phyloP scores from a whole-genome alignment of 2,797 vertebrate species.

The Mus spretus region DNA sequence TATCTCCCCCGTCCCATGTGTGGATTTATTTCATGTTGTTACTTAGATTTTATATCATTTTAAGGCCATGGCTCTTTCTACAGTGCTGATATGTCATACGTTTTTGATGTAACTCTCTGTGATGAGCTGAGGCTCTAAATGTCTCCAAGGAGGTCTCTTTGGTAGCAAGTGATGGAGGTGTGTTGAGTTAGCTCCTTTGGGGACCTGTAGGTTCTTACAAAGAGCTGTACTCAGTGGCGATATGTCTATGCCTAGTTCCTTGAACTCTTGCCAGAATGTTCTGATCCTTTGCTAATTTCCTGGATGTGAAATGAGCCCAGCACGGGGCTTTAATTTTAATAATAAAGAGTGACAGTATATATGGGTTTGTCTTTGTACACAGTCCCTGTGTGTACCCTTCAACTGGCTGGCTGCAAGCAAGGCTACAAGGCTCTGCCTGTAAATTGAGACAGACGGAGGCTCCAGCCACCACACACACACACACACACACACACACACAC shows the following conservation, averaged over 20 bases:
- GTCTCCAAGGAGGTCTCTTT: neutral
- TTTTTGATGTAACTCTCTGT: neutral
- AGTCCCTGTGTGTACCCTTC: neutral
- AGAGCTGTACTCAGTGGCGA: no score
- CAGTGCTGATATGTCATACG: no score
- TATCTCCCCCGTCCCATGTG: neutral
- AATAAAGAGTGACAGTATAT: neutral
- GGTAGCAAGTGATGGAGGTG: neutral
- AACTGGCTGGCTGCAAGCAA: neutral
- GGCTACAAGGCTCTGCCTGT: neutral
- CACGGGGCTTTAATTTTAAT: neutral
- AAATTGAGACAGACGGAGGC: neutral
- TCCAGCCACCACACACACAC: neutral
- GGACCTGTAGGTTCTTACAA: accelerated
- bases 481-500: no score
- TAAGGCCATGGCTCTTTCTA: neutral
- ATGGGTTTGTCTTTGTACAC: neutral
- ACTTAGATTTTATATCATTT: neutral
- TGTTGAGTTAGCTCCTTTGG: neutral
- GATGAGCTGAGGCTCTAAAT: neutral
- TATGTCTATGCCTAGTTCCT: accelerated
- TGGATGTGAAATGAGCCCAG: neutral
- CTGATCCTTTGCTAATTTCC: constrained; percentile 31
- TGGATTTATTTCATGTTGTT: neutral
- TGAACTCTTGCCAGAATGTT: neutral